Evolutionary conservation across 92 coral and sea anemone species (phyloP), one percentile per base, ranked within the genome.

Genomic region (Palythoa caribaeorum): DNA sequence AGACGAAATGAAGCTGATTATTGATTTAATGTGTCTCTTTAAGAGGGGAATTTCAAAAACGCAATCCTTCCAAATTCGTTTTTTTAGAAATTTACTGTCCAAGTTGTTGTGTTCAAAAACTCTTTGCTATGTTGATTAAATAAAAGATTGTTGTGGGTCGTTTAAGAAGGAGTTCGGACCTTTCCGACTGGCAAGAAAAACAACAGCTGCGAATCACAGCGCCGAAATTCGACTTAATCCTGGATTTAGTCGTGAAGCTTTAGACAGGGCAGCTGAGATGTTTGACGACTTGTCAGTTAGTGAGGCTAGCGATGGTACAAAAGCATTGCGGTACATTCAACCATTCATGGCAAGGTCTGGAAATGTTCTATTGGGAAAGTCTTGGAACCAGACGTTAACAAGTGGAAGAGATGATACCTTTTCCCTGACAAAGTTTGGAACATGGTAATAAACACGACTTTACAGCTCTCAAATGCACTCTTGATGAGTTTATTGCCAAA

Each of bases 301-400:
- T 21, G 91, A 91, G 55, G 81, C 76, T 11, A 60, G 91, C 52
- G 91, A 88, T 72, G 89, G 94, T 37, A 89, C 89, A 48, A 68
- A 91, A 35, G 39, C 87, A 3, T 80, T 88, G 17, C 77, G 91
- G 5, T 83, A 77, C 60, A 78, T 84, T 13, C 89, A 88, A 19
- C 89, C 91, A 17, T 57, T 80, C 5, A 48, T 80, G 80, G 3
- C 47, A 8, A 39, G 17, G 6, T 87, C 59, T 35, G 90, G 87
- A n/a, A 63, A 88, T 52, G 85, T 91, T 47, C 73, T 88, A 3
- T 79, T 91, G 5, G 89, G 91, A 1, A 53, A 91, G 60, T 78
- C 86, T 0, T 91, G 94, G 90, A 87, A 84, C 91, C 88, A 3
- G 87, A 91, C 28, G 94, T 91, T 37, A 52, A 48, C n/a, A 84